Evolutionary conservation across 2,113 vertebrate genomes (phyloP).

Genomic region (Echinops telfairi): DNA sequence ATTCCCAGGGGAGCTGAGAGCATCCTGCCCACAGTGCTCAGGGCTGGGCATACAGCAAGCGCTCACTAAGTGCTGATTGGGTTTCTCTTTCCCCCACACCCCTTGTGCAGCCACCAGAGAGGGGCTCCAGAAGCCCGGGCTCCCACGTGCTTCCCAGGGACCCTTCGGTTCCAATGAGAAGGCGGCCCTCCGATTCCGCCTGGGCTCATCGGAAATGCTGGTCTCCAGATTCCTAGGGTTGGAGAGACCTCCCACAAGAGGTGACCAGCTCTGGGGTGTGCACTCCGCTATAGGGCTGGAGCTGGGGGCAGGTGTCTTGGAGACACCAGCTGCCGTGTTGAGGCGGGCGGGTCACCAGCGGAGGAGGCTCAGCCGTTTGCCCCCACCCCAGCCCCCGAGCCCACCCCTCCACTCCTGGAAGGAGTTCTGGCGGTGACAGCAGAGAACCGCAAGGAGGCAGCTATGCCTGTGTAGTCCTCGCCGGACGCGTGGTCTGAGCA

Average conservation of each 20-base stretch:
- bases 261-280: fast-evolving
- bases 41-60: fast-evolving
- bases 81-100: not conserved
- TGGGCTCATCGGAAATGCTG: not conserved
- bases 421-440: no score
- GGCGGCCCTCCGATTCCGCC: not conserved
- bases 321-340: not conserved
- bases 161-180: not conserved
- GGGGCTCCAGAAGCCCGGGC: not conserved
- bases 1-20: fast-evolving
- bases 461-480: not conserved
- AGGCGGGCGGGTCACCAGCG: fast-evolving
- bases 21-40: fast-evolving
- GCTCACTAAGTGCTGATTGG: fast-evolving
- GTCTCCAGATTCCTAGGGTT: not conserved
- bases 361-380: not conserved
- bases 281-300: fast-evolving
- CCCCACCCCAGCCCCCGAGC: not conserved
- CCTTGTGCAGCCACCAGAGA: not conserved
- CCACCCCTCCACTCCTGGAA: not conserved
- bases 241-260: not conserved
- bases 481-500: fast-evolving
- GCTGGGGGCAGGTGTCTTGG: not conserved
- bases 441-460: no score
- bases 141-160: not conserved